Base-by-base conservation (phyloP, 2,888 invertebrate species). In the Hirtodrosophila alboralis region DNA sequence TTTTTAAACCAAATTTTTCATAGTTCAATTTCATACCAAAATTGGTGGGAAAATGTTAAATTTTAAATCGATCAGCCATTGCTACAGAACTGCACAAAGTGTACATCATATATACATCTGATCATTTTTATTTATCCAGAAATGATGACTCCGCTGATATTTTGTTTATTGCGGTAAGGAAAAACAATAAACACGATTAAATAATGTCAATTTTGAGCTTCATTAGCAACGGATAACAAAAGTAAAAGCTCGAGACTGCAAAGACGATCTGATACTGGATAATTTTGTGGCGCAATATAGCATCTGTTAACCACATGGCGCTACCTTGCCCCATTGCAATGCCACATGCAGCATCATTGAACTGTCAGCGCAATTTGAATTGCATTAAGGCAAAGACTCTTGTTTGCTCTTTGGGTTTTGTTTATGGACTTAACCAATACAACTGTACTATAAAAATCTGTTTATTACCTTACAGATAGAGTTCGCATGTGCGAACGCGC, bases 241-340 rank as follows among this genome's bases (percentile, higher is more conserved):
- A 26, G 23, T 6, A 51, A 18, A 4, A 6, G 23, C n/a, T n/a
- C n/a, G n/a, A n/a, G n/a, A n/a, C n/a, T n/a, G n/a, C n/a, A n/a
- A n/a, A n/a, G n/a, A n/a, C n/a, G n/a, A 30, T 41, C 7, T 23
- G 0, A 7, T 7, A 23, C 8, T 18, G 40, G 38, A 36, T 53
- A 36, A 59, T 38, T 53, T 45, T 44, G 28, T 31, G 40, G 8
- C 5, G 45, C 41, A 45, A 14, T 36, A 38, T 30, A 8, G 49
- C 81, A 81, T 80, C 71, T 81, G 86, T 52, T 41, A 37, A 41
- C 86, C 86, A 81, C 58, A 86, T 81, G 81, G 75, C 75, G 66
- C 65, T 57, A 75, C 72, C 66, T 74, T 59, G 48, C 14, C n/a
- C 23, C 40, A 43, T 16, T 13, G 23, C 37, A 37, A 18, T 8